These are phyloP conservation scores for Pangasius mekongensis DNA, from an alignment of 2,797 vertebrate genomes.

Conservation along the genomic window DNA sequence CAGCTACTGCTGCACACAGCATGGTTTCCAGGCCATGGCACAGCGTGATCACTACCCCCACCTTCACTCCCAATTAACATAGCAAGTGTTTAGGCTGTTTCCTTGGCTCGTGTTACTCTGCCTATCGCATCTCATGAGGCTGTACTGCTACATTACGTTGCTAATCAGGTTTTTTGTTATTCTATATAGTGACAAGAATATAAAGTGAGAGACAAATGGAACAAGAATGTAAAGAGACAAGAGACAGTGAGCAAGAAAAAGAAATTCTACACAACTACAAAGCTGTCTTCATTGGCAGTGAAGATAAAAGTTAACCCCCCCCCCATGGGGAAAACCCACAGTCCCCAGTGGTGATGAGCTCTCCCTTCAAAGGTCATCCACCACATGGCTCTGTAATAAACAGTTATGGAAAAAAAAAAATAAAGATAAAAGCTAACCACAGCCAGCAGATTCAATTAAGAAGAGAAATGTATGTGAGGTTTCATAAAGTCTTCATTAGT, in stretches of 20 bases:
- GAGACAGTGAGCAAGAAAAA: constrained; percentile 2
- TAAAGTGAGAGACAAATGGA: not conserved
- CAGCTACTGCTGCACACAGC: constrained; percentile 21
- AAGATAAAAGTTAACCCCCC: constrained; percentile 47
- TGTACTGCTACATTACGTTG: not conserved
- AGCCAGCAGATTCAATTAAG: constrained; percentile 56
- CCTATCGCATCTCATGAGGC: not conserved
- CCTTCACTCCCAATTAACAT: constrained; percentile 23
- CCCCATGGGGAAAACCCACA: constrained; percentile 43
- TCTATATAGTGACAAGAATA: constrained; percentile 9
- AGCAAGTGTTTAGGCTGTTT: constrained; percentile 12
- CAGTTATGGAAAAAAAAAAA: constrained; percentile 43
- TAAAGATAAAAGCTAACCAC: constrained; percentile 52
- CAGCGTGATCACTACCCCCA: constrained; percentile 3
- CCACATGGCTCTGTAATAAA: constrained; percentile 49
- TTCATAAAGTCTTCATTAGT: constrained; percentile 59
- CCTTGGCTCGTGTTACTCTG: not conserved
- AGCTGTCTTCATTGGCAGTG: constrained; percentile 27
- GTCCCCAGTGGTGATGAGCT: constrained; percentile 45
- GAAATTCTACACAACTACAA: constrained; percentile 2
- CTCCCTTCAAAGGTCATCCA: constrained; percentile 58
- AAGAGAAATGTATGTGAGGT: constrained; percentile 55
- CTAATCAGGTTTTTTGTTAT: constrained; percentile 27
- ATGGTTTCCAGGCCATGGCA: constrained; percentile 23
- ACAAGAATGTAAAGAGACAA: not conserved